A percentile compares a stretch with the other conserved stretches of the same genome.
phyloP scores from a whole-genome alignment of 2,888 invertebrate genomes.

The Epsilonema sp. region DNA sequence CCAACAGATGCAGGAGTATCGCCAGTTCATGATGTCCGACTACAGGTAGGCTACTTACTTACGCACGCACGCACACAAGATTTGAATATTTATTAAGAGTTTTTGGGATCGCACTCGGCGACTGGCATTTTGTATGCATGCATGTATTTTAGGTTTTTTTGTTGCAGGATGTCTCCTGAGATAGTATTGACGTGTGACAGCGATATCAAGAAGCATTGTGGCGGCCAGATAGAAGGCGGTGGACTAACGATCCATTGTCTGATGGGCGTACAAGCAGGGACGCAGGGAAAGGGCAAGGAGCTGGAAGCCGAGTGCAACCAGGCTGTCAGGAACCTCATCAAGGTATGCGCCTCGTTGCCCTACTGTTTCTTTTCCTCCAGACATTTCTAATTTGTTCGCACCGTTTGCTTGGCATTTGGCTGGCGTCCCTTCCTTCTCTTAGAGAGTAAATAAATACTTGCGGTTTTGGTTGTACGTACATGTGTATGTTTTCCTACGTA shows the following conservation, averaged over 20 bases:
- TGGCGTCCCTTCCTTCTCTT: not conserved
- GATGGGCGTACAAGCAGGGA: conserved; percentile 41
- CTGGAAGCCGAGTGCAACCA: conserved; percentile 1
- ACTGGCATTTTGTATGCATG: too few relatives aligned
- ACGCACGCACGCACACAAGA: too few relatives aligned
- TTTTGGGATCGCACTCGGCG: too few relatives aligned
- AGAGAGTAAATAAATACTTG: too few relatives aligned
- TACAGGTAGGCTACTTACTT: too few relatives aligned
- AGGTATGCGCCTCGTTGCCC: not conserved
- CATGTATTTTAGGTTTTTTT: too few relatives aligned
- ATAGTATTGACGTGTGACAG: conserved; percentile 61
- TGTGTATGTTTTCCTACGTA: not conserved
- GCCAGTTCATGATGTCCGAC: conserved; percentile 66
- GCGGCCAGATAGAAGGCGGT: conserved; percentile 42
- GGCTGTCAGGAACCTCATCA: not conserved
- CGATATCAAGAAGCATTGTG: conserved; percentile 58
- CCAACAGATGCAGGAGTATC: conserved; percentile 69
- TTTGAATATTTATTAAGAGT: too few relatives aligned
- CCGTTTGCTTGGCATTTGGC: too few relatives aligned
- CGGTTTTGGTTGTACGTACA: too few relatives aligned
- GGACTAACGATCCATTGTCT: conserved; percentile 84
- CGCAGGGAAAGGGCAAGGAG: conserved; percentile 38
- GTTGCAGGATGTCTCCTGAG: conserved; percentile 83
- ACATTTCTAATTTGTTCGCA: not conserved
- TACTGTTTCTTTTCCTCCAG: not conserved